phyloP scores from a whole-genome alignment of 1,140 invertebrate species.

The Lepidurus packardi region DNA sequence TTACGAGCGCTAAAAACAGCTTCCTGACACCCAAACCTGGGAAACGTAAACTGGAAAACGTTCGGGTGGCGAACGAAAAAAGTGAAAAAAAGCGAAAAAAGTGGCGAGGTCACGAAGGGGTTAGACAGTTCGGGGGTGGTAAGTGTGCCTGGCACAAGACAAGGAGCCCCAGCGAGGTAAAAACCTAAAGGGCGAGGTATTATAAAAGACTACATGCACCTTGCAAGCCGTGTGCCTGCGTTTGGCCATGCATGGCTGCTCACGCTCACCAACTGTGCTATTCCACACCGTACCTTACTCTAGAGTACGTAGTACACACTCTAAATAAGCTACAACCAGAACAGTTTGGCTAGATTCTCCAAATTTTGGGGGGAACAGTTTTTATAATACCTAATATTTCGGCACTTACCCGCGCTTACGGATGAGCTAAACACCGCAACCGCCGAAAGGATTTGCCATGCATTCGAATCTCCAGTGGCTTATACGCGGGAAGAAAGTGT shows the following conservation, averaged over 20 bases:
- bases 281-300: not conserved
- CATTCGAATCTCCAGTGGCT: not conserved
- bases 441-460: not conserved
- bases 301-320: not conserved
- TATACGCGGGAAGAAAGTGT: too few species aligned
- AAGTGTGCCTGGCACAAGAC: constrained; percentile 16
- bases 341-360: too few species aligned
- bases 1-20: not conserved
- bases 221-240: constrained; percentile 9
- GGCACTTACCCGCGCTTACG: not conserved
- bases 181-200: not conserved
- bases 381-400: not conserved
- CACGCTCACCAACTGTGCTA: constrained; percentile 17
- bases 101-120: not conserved
- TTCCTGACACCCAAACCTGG: not conserved
- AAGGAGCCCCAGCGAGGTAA: not conserved
- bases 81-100: not conserved
- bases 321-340: too few species aligned
- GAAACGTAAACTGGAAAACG: not conserved
- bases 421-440: not conserved
- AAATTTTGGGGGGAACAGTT: not conserved
- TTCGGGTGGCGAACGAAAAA: not conserved
- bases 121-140: constrained; percentile 5
- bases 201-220: constrained; percentile 15
- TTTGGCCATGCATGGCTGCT: constrained; percentile 11